Evolutionary conservation across 2,888 invertebrate species (phyloP).

Genomic region (Luperina nickerlii): DNA sequence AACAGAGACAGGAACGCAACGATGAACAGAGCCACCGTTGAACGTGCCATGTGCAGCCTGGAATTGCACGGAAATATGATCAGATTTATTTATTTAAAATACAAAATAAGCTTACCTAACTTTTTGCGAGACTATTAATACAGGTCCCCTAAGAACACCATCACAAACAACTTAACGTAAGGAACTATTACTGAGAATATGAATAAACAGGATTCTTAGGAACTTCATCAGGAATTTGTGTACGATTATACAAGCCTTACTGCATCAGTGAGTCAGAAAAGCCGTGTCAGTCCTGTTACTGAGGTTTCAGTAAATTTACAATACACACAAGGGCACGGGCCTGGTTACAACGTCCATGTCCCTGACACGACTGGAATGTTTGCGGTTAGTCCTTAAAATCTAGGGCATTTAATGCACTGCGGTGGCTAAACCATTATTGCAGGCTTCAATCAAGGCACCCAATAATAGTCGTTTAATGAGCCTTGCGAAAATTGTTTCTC

Average conservation of each 20-base stretch:
- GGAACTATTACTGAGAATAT: neutral
- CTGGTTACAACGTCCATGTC: neutral
- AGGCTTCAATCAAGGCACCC: neutral
- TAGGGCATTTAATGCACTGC: neutral
- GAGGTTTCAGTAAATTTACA: neutral
- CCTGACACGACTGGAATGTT: neutral
- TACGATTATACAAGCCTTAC: neutral
- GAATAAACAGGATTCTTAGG: neutral
- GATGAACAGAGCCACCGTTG: slow-evolving; percentile 98
- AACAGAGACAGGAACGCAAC: slow-evolving; percentile 97
- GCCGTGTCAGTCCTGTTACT: neutral
- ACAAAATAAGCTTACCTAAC: neutral
- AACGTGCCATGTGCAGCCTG: slow-evolving; percentile 96
- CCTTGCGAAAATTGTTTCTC: neutral
- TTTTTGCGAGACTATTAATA: neutral
- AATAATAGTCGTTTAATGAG: neutral
- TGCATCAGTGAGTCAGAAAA: neutral
- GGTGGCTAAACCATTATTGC: neutral
- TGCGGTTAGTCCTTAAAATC: slow-evolving; percentile 9
- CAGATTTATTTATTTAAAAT: neutral
- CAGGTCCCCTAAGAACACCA: neutral
- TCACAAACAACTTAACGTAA: neutral
- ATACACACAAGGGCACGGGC: neutral
- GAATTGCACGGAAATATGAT: slow-evolving; percentile 65
- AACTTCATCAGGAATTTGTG: neutral